Percentiles rank a stretch among this genome's conserved stretches.
Conservation (phyloP, 1,140 invertebrate genomes). For the Drosophila triauraria region DNA sequence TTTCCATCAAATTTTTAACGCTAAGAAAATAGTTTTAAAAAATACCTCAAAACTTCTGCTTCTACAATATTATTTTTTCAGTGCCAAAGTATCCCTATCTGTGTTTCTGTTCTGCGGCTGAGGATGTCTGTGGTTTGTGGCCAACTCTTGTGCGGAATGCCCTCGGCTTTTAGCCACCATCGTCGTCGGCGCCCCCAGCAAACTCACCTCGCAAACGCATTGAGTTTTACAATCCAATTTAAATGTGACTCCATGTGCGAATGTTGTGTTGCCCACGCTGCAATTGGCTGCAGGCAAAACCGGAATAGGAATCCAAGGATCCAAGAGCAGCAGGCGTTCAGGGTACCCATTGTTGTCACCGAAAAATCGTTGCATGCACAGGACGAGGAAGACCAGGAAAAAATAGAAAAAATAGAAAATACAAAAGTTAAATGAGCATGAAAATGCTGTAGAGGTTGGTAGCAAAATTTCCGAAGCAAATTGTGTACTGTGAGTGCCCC, state of each 20-base stretch:
- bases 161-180: not conserved
- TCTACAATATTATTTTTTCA: not conserved
- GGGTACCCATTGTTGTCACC: slow-evolving; percentile 49
- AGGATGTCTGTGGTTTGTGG: slow-evolving; percentile 60
- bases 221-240: slow-evolving; percentile 89
- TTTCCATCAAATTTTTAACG: too few relatives aligned
- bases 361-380: slow-evolving; percentile 14
- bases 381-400: not conserved
- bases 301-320: slow-evolving; percentile 21
- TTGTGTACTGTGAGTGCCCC: not conserved
- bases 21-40: too few relatives aligned
- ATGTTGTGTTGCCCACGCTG: slow-evolving; percentile 87
- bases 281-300: slow-evolving; percentile 84
- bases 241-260: slow-evolving; percentile 89
- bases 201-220: slow-evolving; percentile 89
- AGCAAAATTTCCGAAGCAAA: not conserved
- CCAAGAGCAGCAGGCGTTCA: slow-evolving; percentile 9
- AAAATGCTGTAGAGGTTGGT: slow-evolving; percentile 10
- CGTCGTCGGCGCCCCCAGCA: not conserved
- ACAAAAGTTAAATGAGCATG: slow-evolving; percentile 57
- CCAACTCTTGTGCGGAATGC: slow-evolving; percentile 39
- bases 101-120: slow-evolving; percentile 21
- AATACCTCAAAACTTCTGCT: too few relatives aligned
- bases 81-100: not conserved
- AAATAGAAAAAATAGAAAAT: slow-evolving; percentile 21